Evolutionary conservation across 2,888 invertebrate species (phyloP).

Genomic region (Cataglyphis altisquamis): DNA sequence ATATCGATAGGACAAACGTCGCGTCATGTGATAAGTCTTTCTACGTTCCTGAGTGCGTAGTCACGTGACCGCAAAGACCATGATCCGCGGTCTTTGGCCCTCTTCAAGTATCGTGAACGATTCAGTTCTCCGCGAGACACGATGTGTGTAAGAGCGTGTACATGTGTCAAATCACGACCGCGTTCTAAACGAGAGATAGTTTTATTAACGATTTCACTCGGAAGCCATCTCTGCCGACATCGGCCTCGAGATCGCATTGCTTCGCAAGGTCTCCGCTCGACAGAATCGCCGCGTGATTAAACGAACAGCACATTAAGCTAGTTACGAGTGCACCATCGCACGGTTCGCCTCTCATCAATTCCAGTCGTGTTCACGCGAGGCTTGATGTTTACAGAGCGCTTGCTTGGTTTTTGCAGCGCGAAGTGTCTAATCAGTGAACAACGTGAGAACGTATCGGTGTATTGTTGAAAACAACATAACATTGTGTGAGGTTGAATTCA

Average conservation of each 20-base stretch:
- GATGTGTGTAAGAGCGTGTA: constrained; percentile 35
- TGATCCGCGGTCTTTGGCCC: constrained; percentile 70
- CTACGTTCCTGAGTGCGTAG: constrained; percentile 69
- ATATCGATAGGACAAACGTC: background rate
- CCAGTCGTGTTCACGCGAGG: background rate
- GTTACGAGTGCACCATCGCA: background rate
- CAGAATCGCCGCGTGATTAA: constrained; percentile 29
- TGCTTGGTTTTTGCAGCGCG: background rate
- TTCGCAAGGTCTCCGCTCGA: constrained; percentile 7
- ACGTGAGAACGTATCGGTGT: background rate
- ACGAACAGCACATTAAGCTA: background rate
- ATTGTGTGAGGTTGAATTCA: background rate
- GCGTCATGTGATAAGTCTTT: constrained; percentile 9
- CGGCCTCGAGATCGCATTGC: background rate
- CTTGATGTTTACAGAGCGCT: background rate
- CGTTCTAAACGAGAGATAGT: background rate
- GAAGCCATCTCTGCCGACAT: background rate
- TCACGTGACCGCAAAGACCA: constrained; percentile 74
- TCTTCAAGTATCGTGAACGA: constrained; percentile 69
- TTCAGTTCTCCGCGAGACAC: constrained; percentile 72
- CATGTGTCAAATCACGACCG: constrained; percentile 17
- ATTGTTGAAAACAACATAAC: background rate
- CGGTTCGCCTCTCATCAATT: background rate
- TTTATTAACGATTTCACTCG: background rate
- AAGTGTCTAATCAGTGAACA: constrained; percentile 15